A percentile compares a stretch with the other conserved stretches of the same genome.
Evolutionary conservation across 2,797 vertebrate species (phyloP).

Genomic region (Hirundo rustica): DNA sequence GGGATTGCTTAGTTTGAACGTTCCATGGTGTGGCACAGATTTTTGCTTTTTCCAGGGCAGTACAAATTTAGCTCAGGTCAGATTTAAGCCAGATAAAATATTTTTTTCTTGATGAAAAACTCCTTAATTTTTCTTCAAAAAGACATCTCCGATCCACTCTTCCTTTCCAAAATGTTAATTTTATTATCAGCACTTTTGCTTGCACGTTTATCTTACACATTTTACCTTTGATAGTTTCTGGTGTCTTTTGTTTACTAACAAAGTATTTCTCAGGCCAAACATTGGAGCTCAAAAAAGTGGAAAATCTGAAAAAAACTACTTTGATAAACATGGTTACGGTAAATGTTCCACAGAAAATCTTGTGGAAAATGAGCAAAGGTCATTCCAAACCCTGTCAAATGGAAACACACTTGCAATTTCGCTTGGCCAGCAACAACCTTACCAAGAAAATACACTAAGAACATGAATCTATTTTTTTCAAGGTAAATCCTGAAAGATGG

Average conservation of each 20-base stretch:
- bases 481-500: not conserved
- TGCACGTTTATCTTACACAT: not conserved
- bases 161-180: not conserved
- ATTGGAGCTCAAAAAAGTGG: not conserved
- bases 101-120: not conserved
- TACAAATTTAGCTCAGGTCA: not conserved
- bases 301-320: not conserved
- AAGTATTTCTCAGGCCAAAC: not conserved
- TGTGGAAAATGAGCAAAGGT: slow-evolving; percentile 16
- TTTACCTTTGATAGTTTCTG: not conserved
- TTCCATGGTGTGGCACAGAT: not conserved
- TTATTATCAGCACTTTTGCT: not conserved
- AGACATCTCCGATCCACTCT: not conserved
- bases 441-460: not conserved
- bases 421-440: not conserved
- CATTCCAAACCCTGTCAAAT: slow-evolving; percentile 5
- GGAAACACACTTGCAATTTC: not conserved
- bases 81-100: not conserved
- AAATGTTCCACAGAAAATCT: slow-evolving; percentile 10
- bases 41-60: not conserved
- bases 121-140: not conserved
- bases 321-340: not conserved
- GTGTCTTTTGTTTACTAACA: not conserved
- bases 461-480: not conserved
- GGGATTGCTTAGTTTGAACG: not conserved